A percentile compares a stretch with the other conserved stretches of the same genome.
Conservation (phyloP, 2,797 vertebrate genomes). For the Takifugu ocellatus region DNA sequence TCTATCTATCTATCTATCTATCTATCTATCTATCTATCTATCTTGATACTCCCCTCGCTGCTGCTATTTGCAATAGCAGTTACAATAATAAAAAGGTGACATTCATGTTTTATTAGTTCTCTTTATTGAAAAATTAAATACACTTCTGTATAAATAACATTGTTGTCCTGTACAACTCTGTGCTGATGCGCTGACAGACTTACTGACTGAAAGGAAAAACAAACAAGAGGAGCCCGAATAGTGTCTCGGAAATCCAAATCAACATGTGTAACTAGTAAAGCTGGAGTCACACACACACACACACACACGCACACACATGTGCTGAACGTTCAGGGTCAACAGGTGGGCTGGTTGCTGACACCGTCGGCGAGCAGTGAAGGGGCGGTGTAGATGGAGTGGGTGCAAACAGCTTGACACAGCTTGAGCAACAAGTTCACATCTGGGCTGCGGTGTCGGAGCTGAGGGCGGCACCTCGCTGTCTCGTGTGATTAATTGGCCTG, state of each 20-base stretch:
- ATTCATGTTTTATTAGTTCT: slow-evolving; percentile 42
- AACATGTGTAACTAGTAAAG: slow-evolving; percentile 28
- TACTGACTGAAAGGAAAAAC: slow-evolving; percentile 12
- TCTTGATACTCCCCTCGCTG: not conserved
- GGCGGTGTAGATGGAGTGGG: not conserved
- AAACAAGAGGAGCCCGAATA: slow-evolving; percentile 17
- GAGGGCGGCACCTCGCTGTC: slow-evolving; percentile 36
- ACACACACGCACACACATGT: slow-evolving; percentile 6
- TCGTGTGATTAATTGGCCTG: slow-evolving; percentile 51
- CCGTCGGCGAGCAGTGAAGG: slow-evolving; percentile 2
- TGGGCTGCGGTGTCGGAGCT: slow-evolving; percentile 17
- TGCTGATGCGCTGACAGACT: slow-evolving; percentile 53
- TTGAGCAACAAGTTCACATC: slow-evolving; percentile 17
- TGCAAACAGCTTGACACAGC: not conserved
- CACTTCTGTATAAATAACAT: slow-evolving; percentile 86
- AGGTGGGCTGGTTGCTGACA: slow-evolving; percentile 14
- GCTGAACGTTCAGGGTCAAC: slow-evolving; percentile 14
- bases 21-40: too few relatives aligned
- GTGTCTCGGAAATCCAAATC: slow-evolving; percentile 5
- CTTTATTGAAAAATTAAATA: slow-evolving; percentile 97
- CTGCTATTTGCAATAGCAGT: too few relatives aligned
- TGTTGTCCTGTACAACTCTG: slow-evolving; percentile 74
- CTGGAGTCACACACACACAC: slow-evolving; percentile 15
- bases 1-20: too few relatives aligned
- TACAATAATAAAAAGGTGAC: slow-evolving; percentile 7